Conservation (phyloP, 2,888 invertebrate genomes). For the Caenorhabditis angaria region DNA sequence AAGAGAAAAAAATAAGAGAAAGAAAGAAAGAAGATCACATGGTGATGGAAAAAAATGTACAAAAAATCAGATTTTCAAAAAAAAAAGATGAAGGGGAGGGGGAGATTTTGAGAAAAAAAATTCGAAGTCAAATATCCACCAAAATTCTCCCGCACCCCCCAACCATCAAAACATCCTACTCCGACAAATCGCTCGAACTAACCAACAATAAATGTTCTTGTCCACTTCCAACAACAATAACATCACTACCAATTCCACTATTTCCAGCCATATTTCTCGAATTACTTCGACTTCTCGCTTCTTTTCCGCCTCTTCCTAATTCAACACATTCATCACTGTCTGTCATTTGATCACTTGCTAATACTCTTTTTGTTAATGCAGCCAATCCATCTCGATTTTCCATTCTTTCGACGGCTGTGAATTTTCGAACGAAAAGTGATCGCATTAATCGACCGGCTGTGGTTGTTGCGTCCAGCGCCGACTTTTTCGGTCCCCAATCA, state of each 20-base stretch:
- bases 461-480: constrained; percentile 38
- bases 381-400: constrained; percentile 53
- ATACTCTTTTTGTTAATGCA: constrained; percentile 43
- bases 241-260: constrained; percentile 11
- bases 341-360: constrained; percentile 42
- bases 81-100: background rate
- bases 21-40: background rate
- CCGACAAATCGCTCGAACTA: constrained; percentile 17
- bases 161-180: background rate
- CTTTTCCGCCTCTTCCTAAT: constrained; percentile 10
- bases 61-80: background rate
- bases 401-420: constrained; percentile 54
- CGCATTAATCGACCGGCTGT: constrained; percentile 50
- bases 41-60: too few relatives aligned
- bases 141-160: too few relatives aligned
- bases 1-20: background rate
- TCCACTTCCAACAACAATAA: constrained; percentile 13
- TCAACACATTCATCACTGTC: constrained; percentile 39
- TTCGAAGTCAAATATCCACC: too few relatives aligned
- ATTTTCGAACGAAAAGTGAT: constrained; percentile 63
- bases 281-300: constrained; percentile 14
- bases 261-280: constrained; percentile 5
- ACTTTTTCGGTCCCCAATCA: constrained; percentile 49
- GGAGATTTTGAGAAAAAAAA: background rate
- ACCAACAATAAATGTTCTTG: constrained; percentile 33